Conservation (phyloP, 1,140 invertebrate species). For the Drosophila melanogaster region Release_6_plus_ISO1_MT NT_033777.3:9954501-9955000, state of each 20-base stretch:
- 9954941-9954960: slow-evolving; percentile 72
- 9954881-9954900: slow-evolving; percentile 72
- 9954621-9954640: slow-evolving; percentile 11
- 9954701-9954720: slow-evolving; percentile 84
- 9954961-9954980: slow-evolving; percentile 21
- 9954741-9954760: slow-evolving; percentile 63
- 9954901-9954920: slow-evolving; percentile 63
- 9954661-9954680: slow-evolving; percentile 58
- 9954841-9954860: slow-evolving; percentile 71
- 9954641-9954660: slow-evolving; percentile 24
- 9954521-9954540: slow-evolving; percentile 18
- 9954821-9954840: slow-evolving; percentile 40
- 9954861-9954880: slow-evolving; percentile 58
- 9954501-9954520: slow-evolving; percentile 23
- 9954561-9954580: slow-evolving; percentile 29
- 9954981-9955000: slow-evolving; percentile 16
- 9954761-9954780: slow-evolving; percentile 57
- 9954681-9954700: slow-evolving; percentile 77
- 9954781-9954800: slow-evolving; percentile 11
- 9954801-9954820: background rate
- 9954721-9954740: slow-evolving; percentile 84
- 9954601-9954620: slow-evolving; percentile 34
- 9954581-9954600: background rate
- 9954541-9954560: slow-evolving; percentile 43
- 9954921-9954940: slow-evolving; percentile 76